phyloP scores from a whole-genome alignment of 2,113 vertebrate species.

The Heteronetta atricapilla region DNA sequence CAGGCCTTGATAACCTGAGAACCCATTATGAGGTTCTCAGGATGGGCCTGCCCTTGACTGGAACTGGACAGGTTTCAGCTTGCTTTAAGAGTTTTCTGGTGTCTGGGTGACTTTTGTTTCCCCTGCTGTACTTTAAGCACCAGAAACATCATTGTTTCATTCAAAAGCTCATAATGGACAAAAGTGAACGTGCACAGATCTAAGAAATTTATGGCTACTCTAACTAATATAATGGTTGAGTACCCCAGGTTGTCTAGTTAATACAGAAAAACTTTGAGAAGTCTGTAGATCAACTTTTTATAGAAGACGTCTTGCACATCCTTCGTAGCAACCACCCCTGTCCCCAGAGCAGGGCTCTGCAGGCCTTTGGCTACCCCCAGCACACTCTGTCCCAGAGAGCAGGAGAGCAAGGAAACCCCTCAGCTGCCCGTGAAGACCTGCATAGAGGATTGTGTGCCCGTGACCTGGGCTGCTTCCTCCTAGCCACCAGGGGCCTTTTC shows the following conservation, averaged over 20 bases:
- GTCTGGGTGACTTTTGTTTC: not conserved
- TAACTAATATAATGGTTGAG: not conserved
- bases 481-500: not conserved
- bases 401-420: not conserved
- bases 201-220: not conserved
- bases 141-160: fast-evolving
- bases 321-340: fast-evolving
- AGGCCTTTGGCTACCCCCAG: fast-evolving
- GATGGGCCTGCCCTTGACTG: fast-evolving
- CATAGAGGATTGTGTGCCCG: not conserved
- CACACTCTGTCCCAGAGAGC: not conserved
- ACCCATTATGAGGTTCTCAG: not conserved
- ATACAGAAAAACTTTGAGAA: not conserved
- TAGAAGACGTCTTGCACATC: fast-evolving
- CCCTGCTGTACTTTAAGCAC: not conserved
- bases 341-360: fast-evolving
- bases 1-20: too few species aligned
- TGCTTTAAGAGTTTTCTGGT: not conserved
- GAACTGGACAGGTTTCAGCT: not conserved
- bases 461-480: not conserved
- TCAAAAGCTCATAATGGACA: not conserved
- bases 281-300: not conserved
- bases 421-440: not conserved
- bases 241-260: not conserved
- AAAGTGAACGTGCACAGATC: fast-evolving